phyloP scores from a whole-genome alignment of 2,797 vertebrate genomes.

The Danio jaintianensis region DNA sequence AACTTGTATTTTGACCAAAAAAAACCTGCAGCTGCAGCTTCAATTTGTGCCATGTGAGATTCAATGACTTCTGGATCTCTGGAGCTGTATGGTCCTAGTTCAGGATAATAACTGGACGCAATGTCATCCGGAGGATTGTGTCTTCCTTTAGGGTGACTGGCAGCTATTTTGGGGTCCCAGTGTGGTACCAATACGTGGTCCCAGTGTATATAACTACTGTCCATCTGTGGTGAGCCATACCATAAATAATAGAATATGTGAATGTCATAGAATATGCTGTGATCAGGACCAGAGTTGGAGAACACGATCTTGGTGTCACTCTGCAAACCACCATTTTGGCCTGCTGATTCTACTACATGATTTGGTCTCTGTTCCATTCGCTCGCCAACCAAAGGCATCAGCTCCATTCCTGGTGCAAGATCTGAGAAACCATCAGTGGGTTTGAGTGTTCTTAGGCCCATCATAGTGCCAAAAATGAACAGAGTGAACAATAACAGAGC shows the following conservation, averaged over 20 bases:
- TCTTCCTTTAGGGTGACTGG: conserved; percentile 89
- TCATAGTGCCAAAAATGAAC: conserved; percentile 88
- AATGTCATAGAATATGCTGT: conserved; percentile 84
- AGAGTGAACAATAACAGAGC: conserved; percentile 87
- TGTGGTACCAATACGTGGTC: conserved; percentile 90
- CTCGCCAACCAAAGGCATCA: conserved; percentile 76
- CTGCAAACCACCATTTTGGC: conserved; percentile 65
- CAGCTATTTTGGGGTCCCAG: conserved; percentile 92
- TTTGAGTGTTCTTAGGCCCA: conserved; percentile 89
- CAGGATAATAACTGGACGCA: conserved; percentile 88
- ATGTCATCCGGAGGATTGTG: conserved; percentile 89
- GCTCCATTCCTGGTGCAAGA: conserved; percentile 79
- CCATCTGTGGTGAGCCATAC: conserved; percentile 83
- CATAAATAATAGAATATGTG: conserved; percentile 90
- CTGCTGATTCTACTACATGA: conserved; percentile 71
- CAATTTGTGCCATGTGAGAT: conserved; percentile 89
- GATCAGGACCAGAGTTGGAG: conserved; percentile 75
- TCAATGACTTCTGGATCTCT: conserved; percentile 86
- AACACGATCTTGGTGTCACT: conserved; percentile 69
- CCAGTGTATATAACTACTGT: conserved; percentile 87
- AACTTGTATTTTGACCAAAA: neutral
- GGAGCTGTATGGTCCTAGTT: conserved; percentile 88
- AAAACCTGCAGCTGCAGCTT: conserved; percentile 83
- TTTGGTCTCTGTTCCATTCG: conserved; percentile 76
- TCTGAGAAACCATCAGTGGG: conserved; percentile 84